Percentiles rank a stretch among this genome's conserved stretches.
Evolutionary conservation across 2,888 invertebrate species (phyloP).

Genomic region (Steinernema carpocapsae): DNA sequence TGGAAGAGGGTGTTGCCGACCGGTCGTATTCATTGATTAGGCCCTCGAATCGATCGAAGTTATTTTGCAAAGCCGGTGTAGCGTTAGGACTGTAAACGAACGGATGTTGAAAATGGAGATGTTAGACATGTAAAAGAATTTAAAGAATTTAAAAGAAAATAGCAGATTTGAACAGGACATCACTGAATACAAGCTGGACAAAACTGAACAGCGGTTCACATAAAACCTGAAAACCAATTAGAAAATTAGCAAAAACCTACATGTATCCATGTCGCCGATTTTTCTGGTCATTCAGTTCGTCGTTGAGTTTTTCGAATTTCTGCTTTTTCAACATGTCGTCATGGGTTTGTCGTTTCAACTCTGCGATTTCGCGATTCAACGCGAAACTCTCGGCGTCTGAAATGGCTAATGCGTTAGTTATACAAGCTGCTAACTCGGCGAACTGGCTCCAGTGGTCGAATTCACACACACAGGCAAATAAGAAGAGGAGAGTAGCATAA

Average conservation of each 20-base stretch:
- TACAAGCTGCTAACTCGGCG: not conserved
- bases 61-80: conserved; percentile 58
- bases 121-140: conserved; percentile 21
- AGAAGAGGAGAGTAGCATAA: not conserved
- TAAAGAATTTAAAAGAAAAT: conserved; percentile 10
- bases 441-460: not conserved
- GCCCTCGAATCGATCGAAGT: conserved; percentile 60
- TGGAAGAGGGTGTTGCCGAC: conserved; percentile 38
- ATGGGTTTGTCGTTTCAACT: conserved; percentile 50
- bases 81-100: conserved; percentile 53
- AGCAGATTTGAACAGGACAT: not conserved
- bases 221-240: conserved; percentile 17
- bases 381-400: not conserved
- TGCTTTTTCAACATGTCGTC: conserved; percentile 53
- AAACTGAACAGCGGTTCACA: not conserved
- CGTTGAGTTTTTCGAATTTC: conserved; percentile 56
- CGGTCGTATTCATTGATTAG: conserved; percentile 54
- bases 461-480: not conserved
- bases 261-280: conserved; percentile 58
- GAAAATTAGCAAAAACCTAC: conserved; percentile 45
- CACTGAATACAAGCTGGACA: conserved; percentile 1
- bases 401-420: conserved; percentile 27
- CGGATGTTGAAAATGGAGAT: not conserved
- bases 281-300: conserved; percentile 56
- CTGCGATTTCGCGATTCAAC: conserved; percentile 44